Evolutionary conservation across 2,797 vertebrate species (phyloP).

Genomic region (Neosilurus hyrtlii): DNA sequence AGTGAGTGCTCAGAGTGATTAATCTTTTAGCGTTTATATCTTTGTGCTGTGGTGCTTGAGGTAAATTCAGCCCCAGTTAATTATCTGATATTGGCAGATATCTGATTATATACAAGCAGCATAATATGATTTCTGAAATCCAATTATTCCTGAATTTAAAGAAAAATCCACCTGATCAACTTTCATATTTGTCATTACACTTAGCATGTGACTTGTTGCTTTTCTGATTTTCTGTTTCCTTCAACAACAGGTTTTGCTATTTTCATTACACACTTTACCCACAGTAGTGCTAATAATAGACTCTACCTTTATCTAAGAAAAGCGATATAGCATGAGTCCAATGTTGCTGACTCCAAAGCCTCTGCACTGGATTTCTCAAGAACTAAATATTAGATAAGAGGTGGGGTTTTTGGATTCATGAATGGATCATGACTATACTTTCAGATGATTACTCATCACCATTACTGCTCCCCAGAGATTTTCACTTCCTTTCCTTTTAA

Average conservation of each 20-base stretch:
- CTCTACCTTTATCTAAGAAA: background rate
- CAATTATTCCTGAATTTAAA: conserved; percentile 4
- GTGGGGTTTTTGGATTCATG: background rate
- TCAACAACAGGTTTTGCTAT: background rate
- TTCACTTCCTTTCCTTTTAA: too few relatives aligned
- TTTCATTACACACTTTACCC: background rate
- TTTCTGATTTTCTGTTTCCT: too few relatives aligned
- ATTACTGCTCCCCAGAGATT: background rate
- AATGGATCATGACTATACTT: background rate
- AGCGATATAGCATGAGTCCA: background rate
- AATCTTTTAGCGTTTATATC: background rate
- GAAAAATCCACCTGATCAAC: background rate
- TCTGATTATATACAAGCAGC: background rate
- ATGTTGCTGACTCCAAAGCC: background rate
- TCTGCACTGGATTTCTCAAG: background rate
- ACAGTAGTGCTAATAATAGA: background rate
- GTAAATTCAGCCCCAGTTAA: background rate
- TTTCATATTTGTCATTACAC: background rate
- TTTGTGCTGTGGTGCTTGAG: background rate
- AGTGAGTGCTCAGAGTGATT: background rate
- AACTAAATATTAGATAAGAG: too few relatives aligned
- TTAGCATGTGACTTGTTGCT: background rate
- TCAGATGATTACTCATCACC: background rate
- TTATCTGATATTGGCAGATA: background rate
- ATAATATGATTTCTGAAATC: background rate